These are phyloP conservation scores for Chondrilla cf. caribensis DNA, from an alignment of 37 sponge, comb jelly and placozoan genomes.

Conservation along the genomic window DNA sequence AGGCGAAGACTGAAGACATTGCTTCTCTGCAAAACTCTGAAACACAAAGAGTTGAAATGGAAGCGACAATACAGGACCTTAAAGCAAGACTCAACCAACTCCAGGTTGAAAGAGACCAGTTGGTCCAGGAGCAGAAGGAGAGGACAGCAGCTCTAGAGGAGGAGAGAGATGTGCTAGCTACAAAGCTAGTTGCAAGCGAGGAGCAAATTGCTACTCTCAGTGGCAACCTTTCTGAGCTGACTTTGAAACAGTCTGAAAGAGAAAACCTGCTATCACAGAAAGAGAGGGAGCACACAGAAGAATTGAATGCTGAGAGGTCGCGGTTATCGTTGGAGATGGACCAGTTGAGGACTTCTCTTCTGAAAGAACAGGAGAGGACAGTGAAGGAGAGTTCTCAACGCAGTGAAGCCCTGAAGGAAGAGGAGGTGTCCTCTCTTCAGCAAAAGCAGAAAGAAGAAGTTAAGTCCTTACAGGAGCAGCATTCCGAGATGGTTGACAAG, in stretches of 20 bases:
- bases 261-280: background rate
- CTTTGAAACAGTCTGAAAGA: background rate
- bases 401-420: background rate
- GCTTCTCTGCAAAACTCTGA: background rate
- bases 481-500: background rate
- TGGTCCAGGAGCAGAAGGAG: background rate
- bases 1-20: too few relatives aligned
- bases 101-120: too few relatives aligned
- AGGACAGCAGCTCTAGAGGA: background rate
- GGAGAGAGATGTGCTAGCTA: background rate
- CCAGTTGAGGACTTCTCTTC: background rate
- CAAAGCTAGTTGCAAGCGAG: background rate
- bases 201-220: background rate
- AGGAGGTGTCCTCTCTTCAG: background rate
- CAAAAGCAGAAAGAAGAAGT: background rate
- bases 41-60: too few relatives aligned
- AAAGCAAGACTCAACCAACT: too few relatives aligned
- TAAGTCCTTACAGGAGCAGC: background rate
- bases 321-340: slow-evolving; percentile 63
- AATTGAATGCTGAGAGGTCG: slow-evolving; percentile 40
- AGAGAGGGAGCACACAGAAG: background rate
- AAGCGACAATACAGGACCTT: too few relatives aligned
- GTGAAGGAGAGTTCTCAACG: background rate
- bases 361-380: background rate
- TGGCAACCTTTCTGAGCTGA: background rate